Evolutionary conservation across 2,888 invertebrate species (phyloP).

Genomic region (Galeruca laticollis): DNA sequence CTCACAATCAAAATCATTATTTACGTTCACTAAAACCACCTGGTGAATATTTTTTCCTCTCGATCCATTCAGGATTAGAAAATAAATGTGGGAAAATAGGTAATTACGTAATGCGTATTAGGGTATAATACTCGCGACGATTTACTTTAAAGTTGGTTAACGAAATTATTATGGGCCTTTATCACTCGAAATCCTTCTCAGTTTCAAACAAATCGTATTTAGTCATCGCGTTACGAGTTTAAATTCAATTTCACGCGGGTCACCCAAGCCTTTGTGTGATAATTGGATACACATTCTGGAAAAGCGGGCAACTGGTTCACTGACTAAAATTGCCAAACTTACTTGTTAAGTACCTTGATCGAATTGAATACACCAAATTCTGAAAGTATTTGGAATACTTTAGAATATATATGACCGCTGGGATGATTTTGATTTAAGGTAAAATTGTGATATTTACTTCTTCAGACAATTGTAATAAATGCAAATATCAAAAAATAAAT

Average conservation of each 20-base stretch:
- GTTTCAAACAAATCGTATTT: constrained; percentile 33
- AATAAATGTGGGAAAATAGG: neutral
- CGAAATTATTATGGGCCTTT: constrained; percentile 26
- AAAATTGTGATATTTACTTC: neutral
- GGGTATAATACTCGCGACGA: constrained; percentile 16
- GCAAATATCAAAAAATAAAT: too few species aligned
- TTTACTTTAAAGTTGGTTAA: constrained; percentile 24
- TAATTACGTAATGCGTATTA: constrained; percentile 6
- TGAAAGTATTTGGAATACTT: neutral
- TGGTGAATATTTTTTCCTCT: neutral
- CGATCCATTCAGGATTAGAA: neutral
- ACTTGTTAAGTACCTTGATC: constrained; percentile 11
- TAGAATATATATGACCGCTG: neutral
- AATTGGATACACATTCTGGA: constrained; percentile 32
- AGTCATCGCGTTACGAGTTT: constrained; percentile 29
- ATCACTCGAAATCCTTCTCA: constrained; percentile 29
- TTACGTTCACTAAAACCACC: neutral
- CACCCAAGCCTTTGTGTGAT: constrained; percentile 29
- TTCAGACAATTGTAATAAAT: too few species aligned
- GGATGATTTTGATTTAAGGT: neutral
- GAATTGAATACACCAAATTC: neutral
- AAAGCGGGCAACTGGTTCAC: constrained; percentile 27
- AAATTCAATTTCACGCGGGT: constrained; percentile 35
- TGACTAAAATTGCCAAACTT: constrained; percentile 21
- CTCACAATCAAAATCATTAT: neutral